Evolutionary conservation across 2,113 vertebrate genomes (phyloP), one percentile per base, ranked within the genome.

Genomic region (Potamarius usumacintae): DNA sequence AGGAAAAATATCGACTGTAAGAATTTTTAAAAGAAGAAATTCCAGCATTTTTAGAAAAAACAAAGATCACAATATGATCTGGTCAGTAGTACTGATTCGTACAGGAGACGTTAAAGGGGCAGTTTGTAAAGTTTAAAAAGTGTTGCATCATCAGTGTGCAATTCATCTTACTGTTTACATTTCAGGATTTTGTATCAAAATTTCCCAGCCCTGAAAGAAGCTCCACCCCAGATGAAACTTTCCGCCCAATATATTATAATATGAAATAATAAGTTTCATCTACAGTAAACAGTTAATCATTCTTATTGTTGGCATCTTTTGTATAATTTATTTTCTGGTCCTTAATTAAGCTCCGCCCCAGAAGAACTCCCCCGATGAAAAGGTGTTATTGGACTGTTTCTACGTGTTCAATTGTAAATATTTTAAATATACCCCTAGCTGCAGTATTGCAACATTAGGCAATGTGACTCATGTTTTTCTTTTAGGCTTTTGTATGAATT

Each of bases 1-100:
- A 91, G 92, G 77, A 84, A 60, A 85, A 85, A 76, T 50, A 48
- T 71, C 67, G 63, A 90, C 79, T 80, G 83, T 84, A 55, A 55
- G 25, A 62, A 71, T 42, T 42, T 42, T 42, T 42, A 42, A 42
- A 42, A 78, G 18, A 34, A 1, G 2, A 78, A 55, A 79, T 79
- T 80, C 78, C 78, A 80, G 78, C 78, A 58, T 58, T 58, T 77
- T 77, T n/a, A 14, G 20, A 22, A 4, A 5, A 50, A 12, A 20
- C 30, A 10, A 53, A 78, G 22, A 27, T 78, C 76, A 55, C 2
- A 11, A 50, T 17, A 25, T 80, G 77, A 80, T 80, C 77, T 0
- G 55, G 58, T 80, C 78, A 58, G 78, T 80, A 80, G 78, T 17
- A 80, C n/a, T 18, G n/a, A 30, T 80, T 58, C 3, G 53, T 58